Evolutionary conservation across 2,797 vertebrate genomes (phyloP), one percentile per base, ranked within the genome.

Genomic region (Acridotheres tristis): DNA sequence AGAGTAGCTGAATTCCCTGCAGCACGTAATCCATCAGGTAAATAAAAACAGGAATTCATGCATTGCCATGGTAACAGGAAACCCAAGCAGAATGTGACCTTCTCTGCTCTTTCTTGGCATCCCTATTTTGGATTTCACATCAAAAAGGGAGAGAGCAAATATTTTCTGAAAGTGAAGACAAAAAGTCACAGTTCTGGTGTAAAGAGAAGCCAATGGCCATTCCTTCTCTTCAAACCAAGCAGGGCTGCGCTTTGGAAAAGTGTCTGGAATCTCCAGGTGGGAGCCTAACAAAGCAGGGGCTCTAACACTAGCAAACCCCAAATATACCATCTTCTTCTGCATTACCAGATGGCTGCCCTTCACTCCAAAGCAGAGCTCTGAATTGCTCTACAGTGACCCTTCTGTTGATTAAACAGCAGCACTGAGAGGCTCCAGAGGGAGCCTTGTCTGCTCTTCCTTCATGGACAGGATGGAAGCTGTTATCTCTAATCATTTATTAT

Each of bases 1-100:
- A 79, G 89, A 91, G 81, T 13, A 85, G 76, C 61, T 85, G 73
- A 90, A 36, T 72, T 82, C 87, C 91, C 83, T 38, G 53, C 22
- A 90, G 92, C 89, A 66, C 4, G 1, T 78, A 81, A 96, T 91
- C 88, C 71, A 74, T 69, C 96, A 96, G 91, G 95, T 95, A 97
- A 96, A 96, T 86, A 96, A 96, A 91, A 67, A 94, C 48, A 68
- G 82, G 85, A 79, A 85, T 88, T 82, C 29, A 29, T 19, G 72
- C 65, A 88, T 93, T 53, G 16, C 30, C 30, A 61, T 43, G 92
- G 96, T 55, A 87, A 93, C 62, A 32, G 77, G 93, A 58, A 93
- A 38, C 71, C 55, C 67, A 36, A 43, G 89, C 66, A 23, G 62
- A 42, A 65, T 61, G 43, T 34, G 66, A 96, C 89, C 83, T 66